Conservation (phyloP, 2,888 invertebrate species). For the Eumacrocentrus americanus region DNA sequence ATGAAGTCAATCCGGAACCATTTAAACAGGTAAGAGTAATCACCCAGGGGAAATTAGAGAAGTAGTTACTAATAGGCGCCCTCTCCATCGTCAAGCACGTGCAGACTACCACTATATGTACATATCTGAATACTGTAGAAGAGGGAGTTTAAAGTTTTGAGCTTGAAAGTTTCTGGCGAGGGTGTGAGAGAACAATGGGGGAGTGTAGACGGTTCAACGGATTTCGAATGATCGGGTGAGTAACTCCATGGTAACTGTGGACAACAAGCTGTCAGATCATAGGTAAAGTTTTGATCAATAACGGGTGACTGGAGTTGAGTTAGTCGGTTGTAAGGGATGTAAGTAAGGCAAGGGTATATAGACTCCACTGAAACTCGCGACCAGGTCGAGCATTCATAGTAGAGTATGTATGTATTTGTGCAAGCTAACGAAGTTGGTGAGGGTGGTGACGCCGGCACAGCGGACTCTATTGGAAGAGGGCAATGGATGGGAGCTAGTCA, state of each 20-base stretch:
- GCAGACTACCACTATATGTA: background rate
- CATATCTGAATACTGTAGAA: background rate
- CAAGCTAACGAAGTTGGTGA: background rate
- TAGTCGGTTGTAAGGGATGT: slow-evolving; percentile 29
- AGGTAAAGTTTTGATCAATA: slow-evolving; percentile 62
- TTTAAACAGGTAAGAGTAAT: background rate
- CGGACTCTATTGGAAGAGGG: slow-evolving; percentile 18
- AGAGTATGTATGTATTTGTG: background rate
- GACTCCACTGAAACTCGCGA: background rate
- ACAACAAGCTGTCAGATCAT: slow-evolving; percentile 62
- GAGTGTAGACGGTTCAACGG: slow-evolving; percentile 24
- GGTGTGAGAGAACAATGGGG: slow-evolving; percentile 3
- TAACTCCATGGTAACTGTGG: slow-evolving; percentile 58
- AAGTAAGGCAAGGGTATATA: slow-evolving; percentile 31
- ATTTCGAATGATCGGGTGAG: slow-evolving; percentile 56
- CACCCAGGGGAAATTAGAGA: background rate
- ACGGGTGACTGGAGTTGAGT: slow-evolving; percentile 45
- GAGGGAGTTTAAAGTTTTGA: slow-evolving; percentile 12
- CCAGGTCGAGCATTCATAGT: background rate
- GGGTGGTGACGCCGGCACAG: slow-evolving; percentile 6
- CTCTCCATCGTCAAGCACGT: slow-evolving; percentile 1
- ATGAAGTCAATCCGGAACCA: background rate
- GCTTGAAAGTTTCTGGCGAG: slow-evolving; percentile 14
- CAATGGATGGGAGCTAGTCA: slow-evolving; percentile 42
- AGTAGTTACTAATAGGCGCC: background rate